Conservation (phyloP, 2,797 vertebrate genomes). For the Anguilla marmorata region DNA sequence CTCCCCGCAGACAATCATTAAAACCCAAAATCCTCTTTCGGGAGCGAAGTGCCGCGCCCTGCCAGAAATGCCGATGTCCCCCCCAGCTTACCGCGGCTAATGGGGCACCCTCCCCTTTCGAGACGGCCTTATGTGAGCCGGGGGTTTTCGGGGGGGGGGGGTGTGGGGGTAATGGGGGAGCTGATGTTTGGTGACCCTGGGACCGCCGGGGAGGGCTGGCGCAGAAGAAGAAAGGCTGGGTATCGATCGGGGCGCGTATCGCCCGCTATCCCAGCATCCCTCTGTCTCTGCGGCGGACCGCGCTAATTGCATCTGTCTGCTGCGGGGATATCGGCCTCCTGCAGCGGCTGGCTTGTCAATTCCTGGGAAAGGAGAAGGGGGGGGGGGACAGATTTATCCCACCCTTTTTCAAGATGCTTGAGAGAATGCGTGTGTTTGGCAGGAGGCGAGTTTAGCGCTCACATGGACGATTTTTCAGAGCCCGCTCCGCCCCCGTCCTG, state of each 20-base stretch:
- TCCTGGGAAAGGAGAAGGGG: neutral
- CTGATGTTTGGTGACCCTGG: neutral
- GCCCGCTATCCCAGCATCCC: neutral
- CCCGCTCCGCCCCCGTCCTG: neutral
- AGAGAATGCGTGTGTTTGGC: neutral
- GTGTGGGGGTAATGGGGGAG: neutral
- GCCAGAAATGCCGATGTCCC: neutral
- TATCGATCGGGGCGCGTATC: neutral
- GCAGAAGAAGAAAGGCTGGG: neutral
- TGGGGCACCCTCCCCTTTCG: neutral
- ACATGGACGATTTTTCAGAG: neutral
- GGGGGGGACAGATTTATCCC: conserved; percentile 15
- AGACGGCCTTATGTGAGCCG: neutral
- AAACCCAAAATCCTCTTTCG: neutral
- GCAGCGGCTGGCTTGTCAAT: neutral
- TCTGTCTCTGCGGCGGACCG: conserved; percentile 12
- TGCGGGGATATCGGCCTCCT: conserved; percentile 10
- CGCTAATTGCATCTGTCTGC: conserved; percentile 24
- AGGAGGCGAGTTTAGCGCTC: neutral
- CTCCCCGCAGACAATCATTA: conserved; percentile 8
- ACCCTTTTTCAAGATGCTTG: conserved; percentile 10
- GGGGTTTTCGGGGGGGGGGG: neutral
- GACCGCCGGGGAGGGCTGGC: neutral
- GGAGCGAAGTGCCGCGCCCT: neutral
- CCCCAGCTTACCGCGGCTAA: conserved; percentile 1